A percentile compares a stretch with the other conserved stretches of the same genome.
Evolutionary conservation across 2,888 invertebrate genomes (phyloP).

Genomic region (Caenorhabditis panamensis): DNA sequence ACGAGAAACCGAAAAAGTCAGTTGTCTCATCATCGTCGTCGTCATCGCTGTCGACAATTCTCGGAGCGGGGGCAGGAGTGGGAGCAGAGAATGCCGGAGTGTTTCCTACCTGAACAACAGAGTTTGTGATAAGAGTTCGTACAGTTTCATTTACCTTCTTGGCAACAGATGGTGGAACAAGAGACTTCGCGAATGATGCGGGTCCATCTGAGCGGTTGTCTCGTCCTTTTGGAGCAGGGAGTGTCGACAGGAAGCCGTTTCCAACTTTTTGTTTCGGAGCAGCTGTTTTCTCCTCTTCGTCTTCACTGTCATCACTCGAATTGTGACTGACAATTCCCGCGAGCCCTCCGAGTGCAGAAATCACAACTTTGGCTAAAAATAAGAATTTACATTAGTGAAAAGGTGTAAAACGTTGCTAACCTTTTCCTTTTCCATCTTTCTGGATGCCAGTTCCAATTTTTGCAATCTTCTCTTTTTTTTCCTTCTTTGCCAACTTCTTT

Average conservation of each 20-base stretch:
- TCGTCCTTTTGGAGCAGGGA: constrained; percentile 58
- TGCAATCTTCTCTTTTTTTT: constrained; percentile 29
- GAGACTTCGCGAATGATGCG: constrained; percentile 4
- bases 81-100: background rate
- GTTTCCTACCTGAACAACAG: background rate
- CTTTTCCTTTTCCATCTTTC: constrained; percentile 27
- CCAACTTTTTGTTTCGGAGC: constrained; percentile 29
- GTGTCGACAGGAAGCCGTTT: constrained; percentile 20
- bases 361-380: constrained; percentile 57
- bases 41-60: constrained; percentile 44
- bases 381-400: no score
- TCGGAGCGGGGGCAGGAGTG: constrained; percentile 20
- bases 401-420: background rate
- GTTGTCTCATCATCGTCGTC: constrained; percentile 50
- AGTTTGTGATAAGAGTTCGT: background rate
- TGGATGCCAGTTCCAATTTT: constrained; percentile 34
- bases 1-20: constrained; percentile 71
- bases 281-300: constrained; percentile 14
- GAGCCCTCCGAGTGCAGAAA: constrained; percentile 63
- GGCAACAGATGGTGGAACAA: constrained; percentile 40
- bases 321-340: constrained; percentile 18
- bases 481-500: constrained; percentile 44
- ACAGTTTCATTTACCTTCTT: constrained; percentile 10
- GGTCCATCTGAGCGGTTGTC: constrained; percentile 36
- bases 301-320: constrained; percentile 58